These are phyloP conservation scores for Hypselothyrea guttata DNA, from an alignment of 2,888 invertebrate species.

Conservation along the genomic window DNA sequence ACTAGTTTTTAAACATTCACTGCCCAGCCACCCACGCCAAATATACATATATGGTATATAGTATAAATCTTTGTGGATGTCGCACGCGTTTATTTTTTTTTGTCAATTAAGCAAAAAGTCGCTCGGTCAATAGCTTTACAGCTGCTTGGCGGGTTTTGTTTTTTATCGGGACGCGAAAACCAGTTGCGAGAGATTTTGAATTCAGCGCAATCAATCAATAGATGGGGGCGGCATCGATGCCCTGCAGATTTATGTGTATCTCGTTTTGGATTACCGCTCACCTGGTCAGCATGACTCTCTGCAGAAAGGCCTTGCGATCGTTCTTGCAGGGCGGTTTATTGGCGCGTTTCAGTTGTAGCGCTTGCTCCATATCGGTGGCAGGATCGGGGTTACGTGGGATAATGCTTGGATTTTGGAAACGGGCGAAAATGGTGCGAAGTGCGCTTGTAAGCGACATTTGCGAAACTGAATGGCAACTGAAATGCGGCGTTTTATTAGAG, in stretches of 20 bases:
- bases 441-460: constrained; percentile 80
- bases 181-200: constrained; percentile 42
- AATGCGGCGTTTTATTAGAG: constrained; percentile 79
- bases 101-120: constrained; percentile 39
- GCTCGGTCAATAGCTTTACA: constrained; percentile 73
- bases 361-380: constrained; percentile 71
- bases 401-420: background rate
- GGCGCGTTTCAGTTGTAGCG: constrained; percentile 73
- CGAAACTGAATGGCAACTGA: constrained; percentile 80
- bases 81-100: constrained; percentile 19
- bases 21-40: constrained; percentile 36
- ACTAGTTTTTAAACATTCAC: constrained; percentile 24
- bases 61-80: constrained; percentile 2
- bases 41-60: constrained; percentile 11
- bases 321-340: constrained; percentile 81
- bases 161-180: constrained; percentile 33
- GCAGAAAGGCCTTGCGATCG: constrained; percentile 81
- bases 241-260: background rate
- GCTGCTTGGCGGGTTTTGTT: constrained; percentile 65
- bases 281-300: constrained; percentile 82
- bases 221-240: background rate
- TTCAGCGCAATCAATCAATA: constrained; percentile 58
- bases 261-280: constrained; percentile 49
- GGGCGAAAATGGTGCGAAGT: constrained; percentile 70
- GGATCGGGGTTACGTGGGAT: constrained; percentile 22